Conservation (phyloP, 2,888 invertebrate genomes). For the Drepana falcataria region DNA sequence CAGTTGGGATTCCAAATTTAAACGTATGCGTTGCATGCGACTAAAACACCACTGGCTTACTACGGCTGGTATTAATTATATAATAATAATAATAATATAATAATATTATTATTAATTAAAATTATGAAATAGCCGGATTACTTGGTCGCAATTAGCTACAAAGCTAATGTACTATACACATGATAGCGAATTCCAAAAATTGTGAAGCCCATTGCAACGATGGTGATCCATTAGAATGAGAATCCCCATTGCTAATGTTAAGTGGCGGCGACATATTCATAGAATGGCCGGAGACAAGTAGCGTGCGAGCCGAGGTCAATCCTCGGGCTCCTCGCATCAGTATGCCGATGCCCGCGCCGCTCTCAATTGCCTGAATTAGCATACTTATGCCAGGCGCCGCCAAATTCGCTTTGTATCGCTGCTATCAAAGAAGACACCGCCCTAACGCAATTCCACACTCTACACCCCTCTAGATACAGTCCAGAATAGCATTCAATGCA, state of each 20-base stretch:
- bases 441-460: conserved; percentile 22
- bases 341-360: conserved; percentile 39
- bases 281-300: conserved; percentile 13
- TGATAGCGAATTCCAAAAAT: too few relatives aligned
- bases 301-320: conserved; percentile 14
- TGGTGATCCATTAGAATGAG: background rate
- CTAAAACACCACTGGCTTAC: too few relatives aligned
- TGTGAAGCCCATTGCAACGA: too few relatives aligned
- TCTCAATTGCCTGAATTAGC: conserved; percentile 67
- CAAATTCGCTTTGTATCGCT: conserved; percentile 52
- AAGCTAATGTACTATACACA: too few relatives aligned
- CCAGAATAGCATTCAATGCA: conserved; percentile 13
- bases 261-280: background rate
- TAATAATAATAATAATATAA: too few relatives aligned
- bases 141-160: too few relatives aligned
- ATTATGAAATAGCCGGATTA: too few relatives aligned
- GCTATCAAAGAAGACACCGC: conserved; percentile 53
- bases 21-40: too few relatives aligned
- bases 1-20: too few relatives aligned
- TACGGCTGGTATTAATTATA: too few relatives aligned
- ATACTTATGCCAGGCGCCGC: conserved; percentile 61
- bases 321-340: conserved; percentile 32
- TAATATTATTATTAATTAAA: too few relatives aligned
- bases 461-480: conserved; percentile 19
- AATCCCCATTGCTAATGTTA: background rate